Base-by-base conservation (phyloP, 53 echinoderm and acorn worm genomes). In the Antedon mediterranea region DNA sequence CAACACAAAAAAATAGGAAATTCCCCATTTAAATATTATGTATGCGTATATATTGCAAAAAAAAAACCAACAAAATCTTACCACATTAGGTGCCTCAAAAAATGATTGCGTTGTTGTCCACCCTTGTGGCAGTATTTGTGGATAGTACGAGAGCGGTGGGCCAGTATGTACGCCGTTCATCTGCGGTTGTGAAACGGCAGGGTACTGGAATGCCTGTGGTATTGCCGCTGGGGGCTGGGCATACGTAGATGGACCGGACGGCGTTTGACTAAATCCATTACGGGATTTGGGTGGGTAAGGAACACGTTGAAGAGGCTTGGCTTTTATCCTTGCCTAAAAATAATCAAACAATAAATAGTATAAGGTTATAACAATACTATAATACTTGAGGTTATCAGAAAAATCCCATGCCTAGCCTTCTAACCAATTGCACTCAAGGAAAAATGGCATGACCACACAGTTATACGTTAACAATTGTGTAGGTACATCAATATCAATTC, bases 291-390 rank as follows among this genome's bases (percentile, higher is more conserved):
- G 87, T 31, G 94, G 84, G 83, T 85, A 90, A 72, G 85, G 85
- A 44, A 91, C 85, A 81, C 94, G 90, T 80, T 94, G 94, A 41
- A 94, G 86, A 33, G 94, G 94, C 77, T 94, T 94, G 26, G 94
- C 94, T 79, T 94, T 94, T 91, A 94, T 94, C 78, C 94, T 91
- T 28, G 94, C 94, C 94, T 94, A 78, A 33, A 31, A 32, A 57
- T 8, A n/a, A n/a, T n/a, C n/a, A n/a, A n/a, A n/a, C n/a, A n/a
- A n/a, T n/a, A n/a, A n/a, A n/a, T n/a, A n/a, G n/a, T n/a, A n/a
- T n/a, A n/a, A n/a, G n/a, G n/a, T n/a, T n/a, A n/a, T n/a, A n/a
- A n/a, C n/a, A n/a, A n/a, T n/a, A n/a, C n/a, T n/a, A n/a, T n/a
- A n/a, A n/a, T n/a, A n/a, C n/a, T n/a, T n/a, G n/a, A n/a, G n/a